A percentile compares a stretch with the other conserved stretches of the same genome.
Evolutionary conservation across 2,888 invertebrate species (phyloP).

Genomic region (Erebia aethiops): DNA sequence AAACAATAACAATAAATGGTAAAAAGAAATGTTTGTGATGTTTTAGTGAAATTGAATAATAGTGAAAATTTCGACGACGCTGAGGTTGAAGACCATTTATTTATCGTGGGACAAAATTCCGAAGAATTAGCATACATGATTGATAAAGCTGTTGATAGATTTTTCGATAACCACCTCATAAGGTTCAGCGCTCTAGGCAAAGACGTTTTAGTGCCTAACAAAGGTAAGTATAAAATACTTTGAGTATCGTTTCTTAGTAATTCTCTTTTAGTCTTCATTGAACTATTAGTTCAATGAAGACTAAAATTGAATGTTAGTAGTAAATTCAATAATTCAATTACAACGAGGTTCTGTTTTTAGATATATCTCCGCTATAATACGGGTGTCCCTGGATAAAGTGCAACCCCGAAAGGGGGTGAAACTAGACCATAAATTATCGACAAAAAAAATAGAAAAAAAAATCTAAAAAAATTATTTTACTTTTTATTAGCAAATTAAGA

Average conservation of each 20-base stretch:
- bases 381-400: no score
- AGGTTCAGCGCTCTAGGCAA: slow-evolving; percentile 65
- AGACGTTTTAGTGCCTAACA: slow-evolving; percentile 60
- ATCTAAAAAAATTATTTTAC: no score
- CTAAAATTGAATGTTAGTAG: no score
- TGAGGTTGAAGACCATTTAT: slow-evolving; percentile 40
- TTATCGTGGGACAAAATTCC: slow-evolving; percentile 42
- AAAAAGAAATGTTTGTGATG: slow-evolving; percentile 1
- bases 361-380: no score
- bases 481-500: no score
- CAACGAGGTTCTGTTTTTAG: no score
- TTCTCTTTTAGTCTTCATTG: no score
- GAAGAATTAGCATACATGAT: slow-evolving; percentile 70
- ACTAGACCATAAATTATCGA: no score
- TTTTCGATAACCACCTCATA: slow-evolving; percentile 82
- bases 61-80: slow-evolving; percentile 43
- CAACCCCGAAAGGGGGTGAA: no score
- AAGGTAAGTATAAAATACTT: slow-evolving; percentile 54
- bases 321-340: no score
- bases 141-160: slow-evolving; percentile 79
- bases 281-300: no score
- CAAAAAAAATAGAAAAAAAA: no score
- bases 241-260: not conserved
- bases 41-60: slow-evolving; percentile 60
- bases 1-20: not conserved